Percentiles rank a stretch among this genome's conserved stretches.
These are phyloP conservation scores for Orius insidiosus DNA, from an alignment of 1,140 invertebrate species.

Conservation along the genomic window DNA sequence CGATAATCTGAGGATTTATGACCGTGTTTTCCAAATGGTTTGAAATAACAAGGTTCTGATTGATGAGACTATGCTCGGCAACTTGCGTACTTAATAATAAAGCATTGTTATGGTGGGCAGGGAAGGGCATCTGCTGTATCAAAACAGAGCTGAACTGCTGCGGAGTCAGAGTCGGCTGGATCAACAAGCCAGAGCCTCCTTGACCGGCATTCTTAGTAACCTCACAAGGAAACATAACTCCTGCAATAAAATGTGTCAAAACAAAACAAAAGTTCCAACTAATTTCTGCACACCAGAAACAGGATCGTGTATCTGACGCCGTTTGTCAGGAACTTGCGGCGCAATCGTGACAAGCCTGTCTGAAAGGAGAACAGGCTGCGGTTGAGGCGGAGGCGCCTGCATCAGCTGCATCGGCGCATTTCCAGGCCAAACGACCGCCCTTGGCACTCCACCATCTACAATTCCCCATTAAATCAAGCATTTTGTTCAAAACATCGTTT, in stretches of 20 bases:
- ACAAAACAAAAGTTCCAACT: no score
- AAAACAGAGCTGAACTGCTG: conserved; percentile 2
- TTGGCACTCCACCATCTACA: conserved; percentile 34
- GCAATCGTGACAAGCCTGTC: conserved; percentile 19
- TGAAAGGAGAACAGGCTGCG: conserved; percentile 19
- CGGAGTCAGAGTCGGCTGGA: conserved; percentile 1
- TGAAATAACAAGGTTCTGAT: conserved; percentile 1
- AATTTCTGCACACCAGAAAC: no score
- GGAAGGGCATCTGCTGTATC: neutral
- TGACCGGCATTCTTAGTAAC: conserved; percentile 28
- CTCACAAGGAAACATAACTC: conserved; percentile 24
- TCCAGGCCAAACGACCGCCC: conserved; percentile 47
- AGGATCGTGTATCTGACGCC: neutral
- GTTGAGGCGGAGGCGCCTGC: conserved; percentile 26
- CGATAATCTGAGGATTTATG: conserved; percentile 7
- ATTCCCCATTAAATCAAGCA: neutral
- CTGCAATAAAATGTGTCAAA: neutral
- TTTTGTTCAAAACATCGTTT: neutral
- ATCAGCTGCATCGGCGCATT: conserved; percentile 36
- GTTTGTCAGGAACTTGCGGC: conserved; percentile 28
- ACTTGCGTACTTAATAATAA: conserved; percentile 12
- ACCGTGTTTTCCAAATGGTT: conserved; percentile 13
- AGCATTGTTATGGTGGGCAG: conserved; percentile 11
- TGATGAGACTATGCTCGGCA: conserved; percentile 10
- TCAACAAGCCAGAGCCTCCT: neutral